Evolutionary conservation across 2,113 vertebrate genomes (phyloP).

Genomic region (Gobius niger): DNA sequence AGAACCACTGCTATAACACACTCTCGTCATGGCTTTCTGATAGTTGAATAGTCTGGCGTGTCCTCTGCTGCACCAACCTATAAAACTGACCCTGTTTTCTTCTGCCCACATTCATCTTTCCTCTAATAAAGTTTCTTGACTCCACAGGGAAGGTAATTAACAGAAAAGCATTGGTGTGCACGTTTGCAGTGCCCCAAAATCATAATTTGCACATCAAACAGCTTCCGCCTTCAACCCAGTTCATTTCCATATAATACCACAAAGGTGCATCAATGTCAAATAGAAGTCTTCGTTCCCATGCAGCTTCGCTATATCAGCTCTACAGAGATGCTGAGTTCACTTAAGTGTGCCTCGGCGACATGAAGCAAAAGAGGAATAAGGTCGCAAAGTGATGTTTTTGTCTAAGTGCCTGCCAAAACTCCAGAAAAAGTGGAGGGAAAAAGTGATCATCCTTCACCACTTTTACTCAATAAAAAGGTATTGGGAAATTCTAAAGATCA

Average conservation of each 20-base stretch:
- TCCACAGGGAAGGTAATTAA: constrained; percentile 71
- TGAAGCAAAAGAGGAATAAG: constrained; percentile 11
- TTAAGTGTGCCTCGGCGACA: constrained; percentile 17
- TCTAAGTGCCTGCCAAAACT: neutral
- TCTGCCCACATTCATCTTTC: constrained; percentile 40
- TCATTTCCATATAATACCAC: constrained; percentile 72
- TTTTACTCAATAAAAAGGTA: no score
- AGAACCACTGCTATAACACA: neutral
- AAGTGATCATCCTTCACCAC: no score
- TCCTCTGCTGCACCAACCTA: constrained; percentile 28
- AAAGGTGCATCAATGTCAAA: constrained; percentile 72
- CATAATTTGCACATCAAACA: constrained; percentile 74
- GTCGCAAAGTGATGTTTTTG: neutral
- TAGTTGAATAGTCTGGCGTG: constrained; percentile 16
- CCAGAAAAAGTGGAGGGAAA: neutral
- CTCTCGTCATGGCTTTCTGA: constrained; percentile 19
- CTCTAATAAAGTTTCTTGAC: constrained; percentile 61
- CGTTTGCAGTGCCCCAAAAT: constrained; percentile 64
- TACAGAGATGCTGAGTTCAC: constrained; percentile 27
- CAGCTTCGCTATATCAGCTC: constrained; percentile 27
- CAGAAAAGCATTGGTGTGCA: constrained; percentile 59
- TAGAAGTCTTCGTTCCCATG: constrained; percentile 55
- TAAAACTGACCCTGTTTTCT: constrained; percentile 34
- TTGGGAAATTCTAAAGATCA: no score
- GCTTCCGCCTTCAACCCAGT: constrained; percentile 41